phyloP scores from a whole-genome alignment of 92 coral and sea anemone species.

The Actinostola sp. region DNA sequence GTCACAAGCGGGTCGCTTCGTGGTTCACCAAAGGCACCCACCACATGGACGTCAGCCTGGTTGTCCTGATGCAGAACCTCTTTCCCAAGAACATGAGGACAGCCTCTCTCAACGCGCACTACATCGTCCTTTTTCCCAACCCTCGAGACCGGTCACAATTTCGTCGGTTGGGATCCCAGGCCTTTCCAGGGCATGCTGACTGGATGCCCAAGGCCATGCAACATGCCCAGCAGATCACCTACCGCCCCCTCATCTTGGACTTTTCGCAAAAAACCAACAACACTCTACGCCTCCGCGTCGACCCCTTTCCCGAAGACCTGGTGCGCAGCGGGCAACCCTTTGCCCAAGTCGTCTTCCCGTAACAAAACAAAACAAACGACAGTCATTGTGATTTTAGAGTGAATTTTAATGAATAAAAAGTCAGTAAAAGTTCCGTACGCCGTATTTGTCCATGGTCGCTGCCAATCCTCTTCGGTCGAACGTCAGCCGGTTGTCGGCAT shows the following conservation, averaged over 20 bases:
- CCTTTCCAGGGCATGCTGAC: constrained; percentile 17
- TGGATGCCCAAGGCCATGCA: constrained; percentile 21
- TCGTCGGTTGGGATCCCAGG: constrained; percentile 14
- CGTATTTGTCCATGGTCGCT: no score
- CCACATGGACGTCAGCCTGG: constrained; percentile 17
- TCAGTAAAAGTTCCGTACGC: no score
- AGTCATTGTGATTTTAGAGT: no score
- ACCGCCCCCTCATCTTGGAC: constrained; percentile 29
- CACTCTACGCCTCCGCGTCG: neutral
- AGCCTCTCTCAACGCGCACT: constrained; percentile 1
- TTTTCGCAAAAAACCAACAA: constrained; percentile 22
- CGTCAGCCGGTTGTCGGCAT: no score
- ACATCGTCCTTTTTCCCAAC: constrained; percentile 10
- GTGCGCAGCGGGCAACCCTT: neutral
- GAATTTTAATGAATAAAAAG: no score
- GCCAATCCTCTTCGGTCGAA: no score
- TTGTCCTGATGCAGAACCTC: constrained; percentile 18
- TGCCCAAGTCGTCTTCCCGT: constrained; percentile 11
- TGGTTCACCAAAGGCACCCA: constrained; percentile 38
- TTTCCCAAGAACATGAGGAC: constrained; percentile 14
- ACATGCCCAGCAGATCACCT: constrained; percentile 4
- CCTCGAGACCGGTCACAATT: constrained; percentile 33
- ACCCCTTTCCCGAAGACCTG: constrained; percentile 21
- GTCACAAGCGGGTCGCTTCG: neutral
- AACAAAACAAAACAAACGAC: no score